A percentile compares a stretch with the other conserved stretches of the same genome.
Conservation (phyloP, 1,140 invertebrate genomes). For the Subanguina moxae region DNA sequence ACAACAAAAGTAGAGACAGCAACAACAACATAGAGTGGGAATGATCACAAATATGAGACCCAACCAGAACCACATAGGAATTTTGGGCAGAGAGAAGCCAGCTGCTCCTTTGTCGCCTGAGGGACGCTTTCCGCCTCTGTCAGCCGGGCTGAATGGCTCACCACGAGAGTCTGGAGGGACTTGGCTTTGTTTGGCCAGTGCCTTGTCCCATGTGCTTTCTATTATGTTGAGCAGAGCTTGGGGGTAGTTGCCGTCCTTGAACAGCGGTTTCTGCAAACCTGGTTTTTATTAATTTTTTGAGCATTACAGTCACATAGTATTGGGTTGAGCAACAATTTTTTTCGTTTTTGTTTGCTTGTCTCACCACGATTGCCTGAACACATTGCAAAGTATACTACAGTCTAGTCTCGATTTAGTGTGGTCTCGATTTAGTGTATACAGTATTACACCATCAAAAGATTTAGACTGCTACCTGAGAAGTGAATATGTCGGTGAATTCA, state of each 20-base stretch:
- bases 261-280: constrained; percentile 43
- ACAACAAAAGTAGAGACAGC: constrained; percentile 44
- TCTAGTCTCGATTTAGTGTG: too few species aligned
- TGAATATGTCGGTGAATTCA: constrained; percentile 54
- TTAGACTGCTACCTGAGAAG: constrained; percentile 28
- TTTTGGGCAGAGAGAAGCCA: constrained; percentile 21
- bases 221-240: constrained; percentile 52
- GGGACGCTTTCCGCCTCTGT: constrained; percentile 4
- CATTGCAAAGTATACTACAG: too few species aligned
- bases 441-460: too few species aligned
- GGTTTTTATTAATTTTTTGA: background rate
- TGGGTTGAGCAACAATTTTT: too few species aligned
- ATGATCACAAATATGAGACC: constrained; percentile 38
- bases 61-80: constrained; percentile 32
- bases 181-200: constrained; percentile 48
- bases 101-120: constrained; percentile 6
- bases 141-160: constrained; percentile 1
- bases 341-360: too few species aligned
- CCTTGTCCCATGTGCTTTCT: constrained; percentile 48
- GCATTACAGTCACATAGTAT: too few species aligned
- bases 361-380: too few species aligned
- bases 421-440: too few species aligned
- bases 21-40: constrained; percentile 43
- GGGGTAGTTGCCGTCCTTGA: constrained; percentile 42
- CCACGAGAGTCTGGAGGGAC: background rate